Percentiles rank a stretch among this genome's conserved stretches.
phyloP scores from a whole-genome alignment of 2,113 vertebrate genomes.

The Lipophrys pholis region DNA sequence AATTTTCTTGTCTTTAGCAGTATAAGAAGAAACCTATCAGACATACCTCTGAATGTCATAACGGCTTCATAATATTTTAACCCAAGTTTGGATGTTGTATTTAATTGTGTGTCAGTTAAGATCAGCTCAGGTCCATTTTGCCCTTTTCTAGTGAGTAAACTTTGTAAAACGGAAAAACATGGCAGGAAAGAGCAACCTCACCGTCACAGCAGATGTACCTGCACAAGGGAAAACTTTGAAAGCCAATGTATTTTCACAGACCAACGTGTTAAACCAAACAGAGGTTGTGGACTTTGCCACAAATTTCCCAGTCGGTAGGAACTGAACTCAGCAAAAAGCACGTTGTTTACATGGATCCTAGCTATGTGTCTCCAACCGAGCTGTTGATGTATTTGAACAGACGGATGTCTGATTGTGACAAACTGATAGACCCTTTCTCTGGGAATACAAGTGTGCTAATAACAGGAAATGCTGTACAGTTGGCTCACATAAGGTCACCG shows the following conservation, averaged over 20 bases:
- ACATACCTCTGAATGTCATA: background rate
- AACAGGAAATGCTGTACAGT: slow-evolving; percentile 85
- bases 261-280: slow-evolving; percentile 73
- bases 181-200: slow-evolving; percentile 59
- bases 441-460: slow-evolving; percentile 83
- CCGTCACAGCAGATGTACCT: slow-evolving; percentile 62
- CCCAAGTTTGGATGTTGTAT: too few relatives aligned
- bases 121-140: slow-evolving; percentile 16
- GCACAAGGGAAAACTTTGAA: slow-evolving; percentile 53
- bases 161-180: slow-evolving; percentile 59
- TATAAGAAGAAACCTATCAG: too few relatives aligned
- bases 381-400: slow-evolving; percentile 82
- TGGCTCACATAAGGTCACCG: slow-evolving; percentile 81
- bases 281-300: slow-evolving; percentile 72
- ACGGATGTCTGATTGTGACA: slow-evolving; percentile 83
- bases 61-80: background rate
- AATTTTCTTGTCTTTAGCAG: too few relatives aligned
- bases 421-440: slow-evolving; percentile 82
- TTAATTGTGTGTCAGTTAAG: background rate
- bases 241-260: slow-evolving; percentile 55
- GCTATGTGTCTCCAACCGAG: slow-evolving; percentile 69
- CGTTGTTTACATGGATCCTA: slow-evolving; percentile 78
- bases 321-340: slow-evolving; percentile 84
- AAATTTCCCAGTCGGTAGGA: slow-evolving; percentile 76
- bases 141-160: slow-evolving; percentile 11